Percentiles rank a stretch among this genome's conserved stretches.
Evolutionary conservation across 2,113 vertebrate species (phyloP).

Genomic region (Cyanoliseus patagonus): DNA sequence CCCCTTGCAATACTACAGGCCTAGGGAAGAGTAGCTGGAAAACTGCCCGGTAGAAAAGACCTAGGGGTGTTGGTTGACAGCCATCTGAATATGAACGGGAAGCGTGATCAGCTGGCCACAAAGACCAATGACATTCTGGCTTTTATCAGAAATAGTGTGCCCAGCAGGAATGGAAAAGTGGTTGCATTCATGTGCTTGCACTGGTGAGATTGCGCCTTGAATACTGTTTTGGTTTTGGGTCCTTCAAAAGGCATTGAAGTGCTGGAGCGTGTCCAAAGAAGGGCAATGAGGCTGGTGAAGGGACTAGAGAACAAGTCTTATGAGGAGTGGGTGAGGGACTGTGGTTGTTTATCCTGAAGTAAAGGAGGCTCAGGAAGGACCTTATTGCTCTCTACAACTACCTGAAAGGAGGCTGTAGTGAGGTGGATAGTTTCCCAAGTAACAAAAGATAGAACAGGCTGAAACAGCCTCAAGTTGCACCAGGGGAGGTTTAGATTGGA

Average conservation of each 20-base stretch:
- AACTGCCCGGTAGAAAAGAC: background rate
- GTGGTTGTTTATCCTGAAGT: background rate
- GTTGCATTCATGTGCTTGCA: too few species aligned
- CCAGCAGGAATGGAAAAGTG: background rate
- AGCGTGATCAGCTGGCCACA: background rate
- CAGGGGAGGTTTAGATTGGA: background rate
- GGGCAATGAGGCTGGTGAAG: background rate
- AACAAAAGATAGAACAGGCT: background rate
- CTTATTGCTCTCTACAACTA: background rate
- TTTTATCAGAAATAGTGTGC: background rate
- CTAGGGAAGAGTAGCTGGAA: background rate
- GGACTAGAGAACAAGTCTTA: background rate
- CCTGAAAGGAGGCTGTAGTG: background rate
- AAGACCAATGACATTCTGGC: background rate
- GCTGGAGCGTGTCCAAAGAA: background rate
- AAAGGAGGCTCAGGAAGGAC: background rate
- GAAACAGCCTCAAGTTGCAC: background rate
- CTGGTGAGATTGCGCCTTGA: background rate
- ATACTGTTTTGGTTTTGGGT: background rate
- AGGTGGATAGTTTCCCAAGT: background rate
- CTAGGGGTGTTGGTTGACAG: background rate
- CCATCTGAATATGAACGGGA: background rate
- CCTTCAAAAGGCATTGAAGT: background rate
- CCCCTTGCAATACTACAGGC: background rate
- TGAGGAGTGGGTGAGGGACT: background rate